phyloP scores from a whole-genome alignment of 2,888 invertebrate species.

The Leucoma salicis region DNA sequence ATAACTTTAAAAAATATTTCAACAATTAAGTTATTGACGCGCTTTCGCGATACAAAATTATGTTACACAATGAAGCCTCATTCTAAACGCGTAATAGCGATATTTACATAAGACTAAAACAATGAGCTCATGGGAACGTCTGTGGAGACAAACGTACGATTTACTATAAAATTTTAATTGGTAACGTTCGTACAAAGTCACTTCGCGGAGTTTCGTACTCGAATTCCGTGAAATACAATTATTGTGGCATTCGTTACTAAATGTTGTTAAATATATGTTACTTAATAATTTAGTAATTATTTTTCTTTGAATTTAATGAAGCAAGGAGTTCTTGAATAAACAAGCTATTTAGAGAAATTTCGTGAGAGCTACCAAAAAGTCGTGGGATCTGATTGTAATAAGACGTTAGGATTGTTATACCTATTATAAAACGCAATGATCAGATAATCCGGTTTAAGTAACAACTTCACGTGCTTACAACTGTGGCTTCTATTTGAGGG shows the following conservation, averaged over 20 bases:
- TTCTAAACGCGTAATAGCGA: conserved; percentile 33
- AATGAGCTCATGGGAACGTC: conserved; percentile 45
- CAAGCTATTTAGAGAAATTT: background rate
- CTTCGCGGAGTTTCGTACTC: conserved; percentile 23
- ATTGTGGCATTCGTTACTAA: conserved; percentile 30
- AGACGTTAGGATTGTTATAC: no score
- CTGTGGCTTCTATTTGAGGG: no score
- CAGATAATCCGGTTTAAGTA: no score
- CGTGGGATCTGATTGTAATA: no score
- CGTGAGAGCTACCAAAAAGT: background rate
- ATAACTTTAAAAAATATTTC: conserved; percentile 1
- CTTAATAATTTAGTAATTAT: conserved; percentile 24
- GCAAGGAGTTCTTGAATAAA: background rate
- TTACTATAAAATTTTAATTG: conserved; percentile 36
- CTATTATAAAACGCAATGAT: no score
- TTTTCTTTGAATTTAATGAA: conserved; percentile 6
- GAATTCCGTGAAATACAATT: conserved; percentile 20
- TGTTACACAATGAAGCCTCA: conserved; percentile 37
- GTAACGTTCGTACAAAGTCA: conserved; percentile 28
- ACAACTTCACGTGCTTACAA: no score
- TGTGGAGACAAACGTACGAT: conserved; percentile 30
- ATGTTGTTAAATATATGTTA: conserved; percentile 21
- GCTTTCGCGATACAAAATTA: conserved; percentile 20
- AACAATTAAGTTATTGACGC: conserved; percentile 3
- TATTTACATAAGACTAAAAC: conserved; percentile 52